Evolutionary conservation across 2,797 vertebrate species (phyloP), one percentile per base, ranked within the genome.

Genomic region (Mallotus villosus): DNA sequence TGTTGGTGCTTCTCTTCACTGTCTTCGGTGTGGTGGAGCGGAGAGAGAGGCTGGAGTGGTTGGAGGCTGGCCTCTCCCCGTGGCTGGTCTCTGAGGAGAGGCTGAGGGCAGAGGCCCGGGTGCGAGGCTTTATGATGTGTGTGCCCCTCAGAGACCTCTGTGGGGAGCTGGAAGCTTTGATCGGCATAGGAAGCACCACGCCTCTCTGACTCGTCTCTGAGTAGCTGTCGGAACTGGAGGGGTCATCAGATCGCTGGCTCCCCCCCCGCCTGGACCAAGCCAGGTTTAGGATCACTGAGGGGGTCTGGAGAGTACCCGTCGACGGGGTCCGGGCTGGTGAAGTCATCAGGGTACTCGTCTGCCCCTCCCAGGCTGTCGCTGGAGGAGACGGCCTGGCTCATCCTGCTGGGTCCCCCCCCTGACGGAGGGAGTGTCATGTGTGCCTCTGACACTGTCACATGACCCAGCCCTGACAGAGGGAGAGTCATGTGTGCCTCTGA

Each of bases 281-380:
- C 81, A 64, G 79, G 65, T 49, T 92, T 90, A 1, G 87, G 86
- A 83, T 92, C 94, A 64, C 83, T 92, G 9, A 73, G 19, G 2
- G 58, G 74, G 79, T 79, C 78, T 65, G 76, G 75, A 0, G 85
- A 91, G 76, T 73, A 87, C 72, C 73, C 85, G 29, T 89, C 90
- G 0, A 73, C 92, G 55, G 86, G 81, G n/a, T 94, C 93, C 0
- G 89, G 68, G 68, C 91, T 93, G 74, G 81, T 93, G 75, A 95
- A 95, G 83, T 96, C 95, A 81, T 97, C 95, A 2, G 89, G 91
- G 71, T 93, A 94, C 55, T 85, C 87, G 51, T 85, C 87, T 16
- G 76, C 86, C 17, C 89, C 88, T 66, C 92, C 86, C 25, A 78
- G 73, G 73, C 87, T 92, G 66, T 76, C 79, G 46, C 82, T 0